Base-by-base conservation (phyloP, 2,113 vertebrate species). In the Thalassoma bifasciatum region DNA sequence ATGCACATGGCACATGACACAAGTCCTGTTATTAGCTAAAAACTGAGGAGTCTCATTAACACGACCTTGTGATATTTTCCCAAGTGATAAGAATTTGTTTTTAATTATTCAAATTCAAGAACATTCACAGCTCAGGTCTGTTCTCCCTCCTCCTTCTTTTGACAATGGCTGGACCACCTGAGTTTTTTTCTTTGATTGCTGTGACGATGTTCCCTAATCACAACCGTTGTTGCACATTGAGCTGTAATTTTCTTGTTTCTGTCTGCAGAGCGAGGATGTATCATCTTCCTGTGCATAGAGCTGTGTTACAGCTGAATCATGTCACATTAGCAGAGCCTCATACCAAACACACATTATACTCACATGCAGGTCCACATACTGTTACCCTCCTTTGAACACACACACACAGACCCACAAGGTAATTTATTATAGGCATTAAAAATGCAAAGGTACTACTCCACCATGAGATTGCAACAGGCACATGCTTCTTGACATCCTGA, bases 391-490 rank as follows among this genome's bases (percentile, higher is more conserved):
- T 47, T 64, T 50, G 14, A 37, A 47, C 23, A 70, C 54, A 30
- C 52, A 30, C 52, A 57, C 42, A 23, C 21, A 46, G 11, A 5
- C 40, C 46, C 70, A 30, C 68, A 58, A 37, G 69, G 62, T 75
- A 69, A 83, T 89, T 89, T 75, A 82, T 89, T 80, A 77, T 4
- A 6, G 23, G 42, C 61, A 84, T 87, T 73, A 84, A 84, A 89
- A 75, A 82, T 87, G 66, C 85, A 84, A 72, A 75, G 74, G 64
- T 12, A 30, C 62, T 37, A 37, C 36, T 61, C 75, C n/a, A 53
- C 61, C 72, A 78, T 75, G 81, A 78, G 73, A 86, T 66, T 83
- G 64, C 67, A 77, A 72, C 59, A 74, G 53, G 22, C 65, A 49
- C 73, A 67, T 24, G 40, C 77, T 54, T 78, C 51, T 72, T 21